Evolutionary conservation across 1,140 invertebrate species (phyloP).

Genomic region (Brachionus koreanus): DNA sequence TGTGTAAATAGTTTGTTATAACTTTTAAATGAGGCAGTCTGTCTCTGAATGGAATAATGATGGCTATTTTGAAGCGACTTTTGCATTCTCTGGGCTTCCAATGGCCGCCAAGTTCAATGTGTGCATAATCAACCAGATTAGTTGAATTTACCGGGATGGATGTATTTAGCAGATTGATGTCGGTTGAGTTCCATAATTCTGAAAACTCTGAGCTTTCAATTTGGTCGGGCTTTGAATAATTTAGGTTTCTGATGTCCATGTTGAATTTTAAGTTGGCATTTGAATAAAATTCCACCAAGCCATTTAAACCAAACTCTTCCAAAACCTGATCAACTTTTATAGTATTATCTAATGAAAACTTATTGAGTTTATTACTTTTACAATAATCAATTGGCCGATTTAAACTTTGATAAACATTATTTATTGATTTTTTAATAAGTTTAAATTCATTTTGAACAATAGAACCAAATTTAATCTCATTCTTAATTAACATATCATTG

Average conservation of each 20-base stretch:
- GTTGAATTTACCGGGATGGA: neutral
- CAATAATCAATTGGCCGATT: neutral
- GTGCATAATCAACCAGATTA: neutral
- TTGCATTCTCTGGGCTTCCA: conserved; percentile 49
- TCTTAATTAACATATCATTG: neutral
- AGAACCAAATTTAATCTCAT: neutral
- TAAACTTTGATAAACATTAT: neutral
- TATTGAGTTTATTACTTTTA: neutral
- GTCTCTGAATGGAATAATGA: conserved; percentile 54
- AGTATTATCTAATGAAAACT: neutral
- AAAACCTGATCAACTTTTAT: neutral
- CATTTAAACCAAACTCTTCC: neutral
- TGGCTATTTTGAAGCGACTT: conserved; percentile 50
- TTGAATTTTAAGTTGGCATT: conserved; percentile 1
- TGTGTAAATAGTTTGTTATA: conserved; percentile 52
- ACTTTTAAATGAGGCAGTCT: conserved; percentile 57
- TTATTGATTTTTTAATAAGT: neutral
- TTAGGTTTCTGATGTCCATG: neutral
- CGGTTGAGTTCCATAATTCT: conserved; percentile 14
- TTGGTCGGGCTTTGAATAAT: conserved; percentile 14
- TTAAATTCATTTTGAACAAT: neutral
- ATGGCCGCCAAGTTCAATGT: conserved; percentile 46
- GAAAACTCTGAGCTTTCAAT: neutral
- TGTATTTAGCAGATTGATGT: neutral
- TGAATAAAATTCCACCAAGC: neutral